phyloP scores from a whole-genome alignment of 2,113 vertebrate genomes.

The Talpa occidentalis region DNA sequence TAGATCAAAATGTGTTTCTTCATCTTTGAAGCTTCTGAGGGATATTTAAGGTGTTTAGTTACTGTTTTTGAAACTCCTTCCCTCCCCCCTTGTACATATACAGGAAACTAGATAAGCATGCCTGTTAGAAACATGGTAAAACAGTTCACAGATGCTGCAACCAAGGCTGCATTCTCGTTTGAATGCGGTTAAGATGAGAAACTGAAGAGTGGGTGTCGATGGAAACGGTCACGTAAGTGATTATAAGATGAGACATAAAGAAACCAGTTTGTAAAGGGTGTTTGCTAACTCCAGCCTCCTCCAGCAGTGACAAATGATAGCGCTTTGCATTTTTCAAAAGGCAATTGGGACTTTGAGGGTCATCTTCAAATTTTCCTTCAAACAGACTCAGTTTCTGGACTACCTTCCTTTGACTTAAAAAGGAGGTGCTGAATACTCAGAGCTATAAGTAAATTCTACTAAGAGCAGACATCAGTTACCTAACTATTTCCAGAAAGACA shows the following conservation, averaged over 20 bases:
- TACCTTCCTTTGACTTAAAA: slow-evolving; percentile 12
- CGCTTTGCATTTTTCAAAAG: slow-evolving; percentile 31
- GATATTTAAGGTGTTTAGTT: not conserved
- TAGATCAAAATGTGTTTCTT: slow-evolving; percentile 29
- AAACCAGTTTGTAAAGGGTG: slow-evolving; percentile 57
- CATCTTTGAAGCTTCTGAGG: not conserved
- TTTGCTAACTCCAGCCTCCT: slow-evolving; percentile 50
- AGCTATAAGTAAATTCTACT: not conserved
- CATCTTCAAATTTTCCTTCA: slow-evolving; percentile 37
- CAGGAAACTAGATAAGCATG: slow-evolving; percentile 66
- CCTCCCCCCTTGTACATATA: not conserved
- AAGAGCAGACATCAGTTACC: not conserved
- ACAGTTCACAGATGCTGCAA: slow-evolving; percentile 30
- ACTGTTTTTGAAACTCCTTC: not conserved
- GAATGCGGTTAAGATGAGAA: slow-evolving; percentile 57
- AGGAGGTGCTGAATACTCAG: not conserved
- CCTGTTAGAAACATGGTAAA: slow-evolving; percentile 46
- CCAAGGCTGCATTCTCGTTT: slow-evolving; percentile 21
- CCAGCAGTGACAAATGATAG: slow-evolving; percentile 23
- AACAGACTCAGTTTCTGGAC: not conserved
- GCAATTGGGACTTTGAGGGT: not conserved
- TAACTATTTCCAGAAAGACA: not conserved
- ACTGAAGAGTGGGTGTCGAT: slow-evolving; percentile 63
- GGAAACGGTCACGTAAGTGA: slow-evolving; percentile 56
- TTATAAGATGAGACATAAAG: slow-evolving; percentile 18